Percentiles rank a stretch among this genome's conserved stretches.
Evolutionary conservation across 1,140 invertebrate genomes (phyloP).

Genomic region (Drosophila subpulchrella): DNA sequence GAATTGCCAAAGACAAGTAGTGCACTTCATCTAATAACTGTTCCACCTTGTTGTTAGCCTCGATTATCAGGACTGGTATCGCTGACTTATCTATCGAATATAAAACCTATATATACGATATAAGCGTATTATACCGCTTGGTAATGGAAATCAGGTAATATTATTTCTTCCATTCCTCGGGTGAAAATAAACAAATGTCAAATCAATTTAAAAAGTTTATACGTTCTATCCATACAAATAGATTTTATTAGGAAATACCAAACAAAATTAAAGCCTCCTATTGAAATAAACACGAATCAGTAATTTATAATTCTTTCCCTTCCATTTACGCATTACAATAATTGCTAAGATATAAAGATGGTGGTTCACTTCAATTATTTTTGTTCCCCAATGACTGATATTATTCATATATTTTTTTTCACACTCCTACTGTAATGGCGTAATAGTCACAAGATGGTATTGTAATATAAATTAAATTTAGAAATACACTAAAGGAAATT

Average conservation of each 20-base stretch:
- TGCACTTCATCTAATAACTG: not conserved
- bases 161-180: not conserved
- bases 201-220: too few species aligned
- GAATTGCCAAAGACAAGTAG: not conserved
- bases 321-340: too few species aligned
- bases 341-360: too few species aligned
- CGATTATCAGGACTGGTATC: not conserved
- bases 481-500: conserved; percentile 5
- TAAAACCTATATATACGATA: not conserved
- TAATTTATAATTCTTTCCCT: too few species aligned
- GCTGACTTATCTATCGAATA: not conserved
- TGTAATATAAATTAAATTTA: conserved; percentile 43
- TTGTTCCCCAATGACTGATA: not conserved
- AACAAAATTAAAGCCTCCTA: too few species aligned
- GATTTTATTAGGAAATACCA: not conserved
- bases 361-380: too few species aligned
- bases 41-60: not conserved
- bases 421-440: not conserved
- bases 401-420: not conserved
- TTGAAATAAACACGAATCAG: too few species aligned
- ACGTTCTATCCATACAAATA: too few species aligned
- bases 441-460: conserved; percentile 28
- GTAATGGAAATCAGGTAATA: too few species aligned
- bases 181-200: not conserved
- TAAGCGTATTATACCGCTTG: not conserved